These are phyloP conservation scores for Silvanus unidentatus DNA, from an alignment of 2,888 invertebrate genomes.

Conservation along the genomic window DNA sequence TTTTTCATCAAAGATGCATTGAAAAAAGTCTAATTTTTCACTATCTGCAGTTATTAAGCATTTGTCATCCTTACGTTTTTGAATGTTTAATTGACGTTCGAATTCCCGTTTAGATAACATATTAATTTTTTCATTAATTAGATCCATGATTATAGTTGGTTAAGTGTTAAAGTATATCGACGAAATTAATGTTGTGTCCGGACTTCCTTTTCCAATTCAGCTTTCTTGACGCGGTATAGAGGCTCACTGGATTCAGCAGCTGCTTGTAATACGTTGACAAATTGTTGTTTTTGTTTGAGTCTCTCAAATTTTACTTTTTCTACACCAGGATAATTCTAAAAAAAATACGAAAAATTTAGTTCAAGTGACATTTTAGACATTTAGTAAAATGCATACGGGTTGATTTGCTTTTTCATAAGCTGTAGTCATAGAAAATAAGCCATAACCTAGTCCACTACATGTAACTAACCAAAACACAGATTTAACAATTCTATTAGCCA, in stretches of 20 bases:
- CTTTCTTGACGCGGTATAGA: conserved; percentile 47
- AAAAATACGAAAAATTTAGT: conserved; percentile 28
- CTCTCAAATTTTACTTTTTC: conserved; percentile 8
- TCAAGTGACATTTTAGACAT: neutral
- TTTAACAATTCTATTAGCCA: conserved; percentile 39
- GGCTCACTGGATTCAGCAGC: conserved; percentile 47
- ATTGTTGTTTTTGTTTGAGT: conserved; percentile 33
- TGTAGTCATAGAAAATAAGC: conserved; percentile 45
- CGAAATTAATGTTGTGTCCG: conserved; percentile 47
- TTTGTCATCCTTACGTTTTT: conserved; percentile 59
- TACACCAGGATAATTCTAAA: conserved; percentile 40
- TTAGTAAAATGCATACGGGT: neutral
- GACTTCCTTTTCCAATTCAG: conserved; percentile 46
- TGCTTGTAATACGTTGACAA: conserved; percentile 47
- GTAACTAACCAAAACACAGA: conserved; percentile 56
- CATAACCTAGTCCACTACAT: conserved; percentile 57
- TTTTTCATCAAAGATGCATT: conserved; percentile 61
- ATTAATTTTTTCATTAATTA: conserved; percentile 41
- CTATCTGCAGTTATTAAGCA: conserved; percentile 57
- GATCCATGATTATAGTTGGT: conserved; percentile 26
- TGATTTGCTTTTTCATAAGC: conserved; percentile 1
- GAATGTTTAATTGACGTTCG: conserved; percentile 59
- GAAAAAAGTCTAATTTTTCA: conserved; percentile 67
- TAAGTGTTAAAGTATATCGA: conserved; percentile 20
- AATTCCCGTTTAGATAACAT: conserved; percentile 53